Base-by-base conservation (phyloP, 1,140 invertebrate genomes). In the Pomacea maculata region DNA sequence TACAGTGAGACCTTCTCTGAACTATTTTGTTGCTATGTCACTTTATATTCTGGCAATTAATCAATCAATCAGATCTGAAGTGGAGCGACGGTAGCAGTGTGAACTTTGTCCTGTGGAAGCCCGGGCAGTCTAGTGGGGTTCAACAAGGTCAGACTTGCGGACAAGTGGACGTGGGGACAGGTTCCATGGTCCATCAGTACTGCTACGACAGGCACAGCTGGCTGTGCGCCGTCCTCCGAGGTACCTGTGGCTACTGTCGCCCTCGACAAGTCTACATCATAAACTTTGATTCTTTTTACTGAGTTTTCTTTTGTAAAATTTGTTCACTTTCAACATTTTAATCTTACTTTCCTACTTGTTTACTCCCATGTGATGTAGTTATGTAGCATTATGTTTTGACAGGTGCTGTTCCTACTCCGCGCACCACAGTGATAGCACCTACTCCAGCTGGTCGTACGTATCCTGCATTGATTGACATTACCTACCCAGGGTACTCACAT, bases 171-270 rank as follows among this genome's bases (percentile, higher is more conserved):
- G 74, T 61, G 4, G 72, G 64, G 19, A 79, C 64, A 14, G 82
- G 81, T 6, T 72, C 81, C 71, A 86, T 85, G 86, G 84, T 84
- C 25, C 85, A 87, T 80, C 57, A 76, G 15, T 75, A 65, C 57
- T 88, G 87, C 80, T 75, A 57, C 57, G 71, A 34, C 9, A 65
- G 21, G 25, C 82, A 80, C 14, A 85, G 85, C 82, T 88, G 87
- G 87, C 85, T 88, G 45, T 88, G 87, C 81, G 83, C 83, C 71
- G 57, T 85, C 0, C 61, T 17, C 34, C 83, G 83, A 83, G 87
- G 86, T 85, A 80, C 21, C 67, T 55, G 34, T 45, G 34, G 34
- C 34, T 45, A 45, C 34, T 45, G 34, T 45, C 34, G 34, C 34
- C 34, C 34, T 45, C 25, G 25, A 25, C 25, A 25, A 25, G 25